These are phyloP conservation scores for Drosophila sulfurigaster DNA, from an alignment of 1,140 invertebrate species.

Conservation along the genomic window DNA sequence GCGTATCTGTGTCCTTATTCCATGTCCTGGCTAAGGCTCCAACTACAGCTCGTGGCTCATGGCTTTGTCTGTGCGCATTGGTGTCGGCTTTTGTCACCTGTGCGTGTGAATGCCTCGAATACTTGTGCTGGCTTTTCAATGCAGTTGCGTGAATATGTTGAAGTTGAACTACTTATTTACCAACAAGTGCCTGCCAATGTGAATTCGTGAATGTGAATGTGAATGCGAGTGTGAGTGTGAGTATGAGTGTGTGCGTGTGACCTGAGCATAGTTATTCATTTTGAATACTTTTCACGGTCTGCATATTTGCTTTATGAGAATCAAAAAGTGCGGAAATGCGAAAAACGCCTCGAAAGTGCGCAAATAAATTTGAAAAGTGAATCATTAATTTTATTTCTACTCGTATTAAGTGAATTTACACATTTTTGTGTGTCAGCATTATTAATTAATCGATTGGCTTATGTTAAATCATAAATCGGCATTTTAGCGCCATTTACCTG, in stretches of 20 bases:
- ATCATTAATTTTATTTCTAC: neutral
- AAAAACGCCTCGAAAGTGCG: neutral
- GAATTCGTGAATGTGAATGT: conserved; percentile 2
- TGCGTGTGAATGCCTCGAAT: conserved; percentile 68
- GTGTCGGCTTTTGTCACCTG: conserved; percentile 65
- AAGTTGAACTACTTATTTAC: conserved; percentile 68
- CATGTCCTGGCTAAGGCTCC: conserved; percentile 18
- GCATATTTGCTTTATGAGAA: conserved; percentile 7
- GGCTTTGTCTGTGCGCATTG: conserved; percentile 44
- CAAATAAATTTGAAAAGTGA: neutral
- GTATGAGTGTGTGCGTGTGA: conserved; percentile 2
- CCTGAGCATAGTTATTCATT: conserved; percentile 40
- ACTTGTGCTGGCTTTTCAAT: conserved; percentile 51
- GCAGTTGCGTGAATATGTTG: conserved; percentile 51
- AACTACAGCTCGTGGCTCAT: neutral
- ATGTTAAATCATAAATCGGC: conserved; percentile 6
- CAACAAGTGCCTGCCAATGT: conserved; percentile 35
- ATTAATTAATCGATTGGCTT: conserved; percentile 25
- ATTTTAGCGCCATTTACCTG: conserved; percentile 33
- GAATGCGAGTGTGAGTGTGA: neutral
- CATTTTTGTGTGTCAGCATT: neutral
- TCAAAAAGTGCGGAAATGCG: conserved; percentile 14
- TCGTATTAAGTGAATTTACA: neutral
- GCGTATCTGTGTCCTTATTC: conserved; percentile 15
- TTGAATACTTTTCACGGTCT: conserved; percentile 23